phyloP scores from a whole-genome alignment of 1,140 invertebrate genomes.

The Choristoneura fumiferana region DNA sequence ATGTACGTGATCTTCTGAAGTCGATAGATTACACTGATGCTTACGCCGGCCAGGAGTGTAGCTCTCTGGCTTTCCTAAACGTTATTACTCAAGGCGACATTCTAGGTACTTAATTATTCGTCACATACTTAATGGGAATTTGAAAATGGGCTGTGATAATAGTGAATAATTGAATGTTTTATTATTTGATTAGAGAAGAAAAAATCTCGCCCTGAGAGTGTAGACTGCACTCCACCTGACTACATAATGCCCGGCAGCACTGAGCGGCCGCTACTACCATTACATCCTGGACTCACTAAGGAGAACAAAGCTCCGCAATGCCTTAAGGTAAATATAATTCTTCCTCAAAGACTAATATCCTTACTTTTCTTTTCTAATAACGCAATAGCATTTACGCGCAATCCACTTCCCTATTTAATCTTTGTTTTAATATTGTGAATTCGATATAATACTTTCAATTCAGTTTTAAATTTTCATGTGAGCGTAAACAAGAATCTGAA shows the following conservation, averaged over 20 bases:
- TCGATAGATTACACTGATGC: constrained; percentile 95
- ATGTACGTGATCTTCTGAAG: constrained; percentile 97
- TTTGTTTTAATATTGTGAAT: no score
- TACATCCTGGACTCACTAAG: constrained; percentile 88
- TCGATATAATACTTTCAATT: no score
- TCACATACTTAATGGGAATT: background rate
- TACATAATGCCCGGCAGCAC: constrained; percentile 95
- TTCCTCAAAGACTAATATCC: background rate
- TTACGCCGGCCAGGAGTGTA: constrained; percentile 96
- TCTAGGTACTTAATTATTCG: constrained; percentile 67
- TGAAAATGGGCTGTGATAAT: no score
- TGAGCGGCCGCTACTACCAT: constrained; percentile 90
- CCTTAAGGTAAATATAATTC: constrained; percentile 83
- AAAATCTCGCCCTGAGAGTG: constrained; percentile 89
- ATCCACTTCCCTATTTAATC: no score
- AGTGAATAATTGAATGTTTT: background rate
- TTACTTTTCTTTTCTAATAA: no score
- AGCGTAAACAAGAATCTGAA: no score
- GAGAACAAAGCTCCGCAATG: constrained; percentile 92
- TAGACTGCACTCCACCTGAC: constrained; percentile 98
- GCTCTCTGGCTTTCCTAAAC: constrained; percentile 96
- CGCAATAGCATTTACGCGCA: no score
- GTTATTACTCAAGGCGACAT: constrained; percentile 95
- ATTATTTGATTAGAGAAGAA: constrained; percentile 86
- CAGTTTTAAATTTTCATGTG: no score